These are phyloP conservation scores for Laterallus jamaicensis DNA, from an alignment of 2,113 vertebrate genomes.

Conservation along the genomic window DNA sequence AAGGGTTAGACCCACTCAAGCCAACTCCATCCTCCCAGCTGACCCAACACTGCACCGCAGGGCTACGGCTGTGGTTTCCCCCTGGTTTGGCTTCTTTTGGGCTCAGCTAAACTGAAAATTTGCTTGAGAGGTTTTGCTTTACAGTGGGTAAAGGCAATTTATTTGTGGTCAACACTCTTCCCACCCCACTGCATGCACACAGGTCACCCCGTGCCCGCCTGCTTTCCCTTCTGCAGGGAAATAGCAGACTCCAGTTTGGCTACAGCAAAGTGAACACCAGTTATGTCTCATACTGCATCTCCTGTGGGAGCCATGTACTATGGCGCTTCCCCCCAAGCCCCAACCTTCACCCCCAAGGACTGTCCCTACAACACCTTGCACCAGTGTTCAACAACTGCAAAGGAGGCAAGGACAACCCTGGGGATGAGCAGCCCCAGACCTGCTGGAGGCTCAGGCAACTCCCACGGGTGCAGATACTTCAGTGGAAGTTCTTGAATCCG, in stretches of 20 bases:
- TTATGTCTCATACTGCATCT: background rate
- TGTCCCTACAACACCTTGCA: background rate
- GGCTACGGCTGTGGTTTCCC: background rate
- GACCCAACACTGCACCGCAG: background rate
- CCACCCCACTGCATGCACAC: background rate
- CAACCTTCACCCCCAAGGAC: background rate
- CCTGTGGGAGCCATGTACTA: too few relatives aligned
- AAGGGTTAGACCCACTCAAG: background rate
- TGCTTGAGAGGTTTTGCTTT: background rate
- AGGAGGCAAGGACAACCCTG: background rate
- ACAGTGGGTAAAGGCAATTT: background rate
- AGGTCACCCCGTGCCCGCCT: background rate
- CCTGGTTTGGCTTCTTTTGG: background rate
- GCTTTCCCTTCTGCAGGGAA: background rate
- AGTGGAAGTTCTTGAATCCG: slow-evolving; percentile 1
- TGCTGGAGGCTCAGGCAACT: rapidly evolving
- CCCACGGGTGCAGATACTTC: background rate
- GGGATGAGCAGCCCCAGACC: background rate
- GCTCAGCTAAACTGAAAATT: background rate
- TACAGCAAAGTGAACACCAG: background rate
- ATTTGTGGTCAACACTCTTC: background rate
- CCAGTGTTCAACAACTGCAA: background rate
- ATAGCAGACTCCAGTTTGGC: rapidly evolving
- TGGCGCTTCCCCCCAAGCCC: rapidly evolving
- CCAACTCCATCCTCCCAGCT: background rate